Evolutionary conservation across 2,888 invertebrate species (phyloP).

Genomic region (Mesopsocus fuscifrons): DNA sequence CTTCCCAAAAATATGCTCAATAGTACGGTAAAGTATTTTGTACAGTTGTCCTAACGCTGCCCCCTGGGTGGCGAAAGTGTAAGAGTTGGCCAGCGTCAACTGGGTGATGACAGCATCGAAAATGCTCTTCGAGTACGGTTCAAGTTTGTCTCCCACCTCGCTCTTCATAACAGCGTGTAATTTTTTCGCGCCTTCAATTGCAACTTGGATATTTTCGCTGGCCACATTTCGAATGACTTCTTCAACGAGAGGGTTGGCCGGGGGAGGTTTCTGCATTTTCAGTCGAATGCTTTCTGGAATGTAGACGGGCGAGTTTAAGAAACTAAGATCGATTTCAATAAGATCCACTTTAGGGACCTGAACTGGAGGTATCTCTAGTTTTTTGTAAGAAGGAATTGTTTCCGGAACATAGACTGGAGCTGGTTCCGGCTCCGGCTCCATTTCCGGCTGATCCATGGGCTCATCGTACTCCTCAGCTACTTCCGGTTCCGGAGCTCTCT

Average conservation of each 20-base stretch:
- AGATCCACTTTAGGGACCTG: conserved; percentile 10
- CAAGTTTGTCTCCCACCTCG: neutral
- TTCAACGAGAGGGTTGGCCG: neutral
- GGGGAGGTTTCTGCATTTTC: neutral
- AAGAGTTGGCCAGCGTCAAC: neutral
- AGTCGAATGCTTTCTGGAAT: conserved; percentile 1
- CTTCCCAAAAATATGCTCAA: conserved; percentile 9
- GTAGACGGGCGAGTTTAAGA: conserved; percentile 9
- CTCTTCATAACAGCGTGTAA: conserved; percentile 69
- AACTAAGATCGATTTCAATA: conserved; percentile 17
- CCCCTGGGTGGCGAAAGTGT: neutral
- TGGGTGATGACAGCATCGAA: neutral
- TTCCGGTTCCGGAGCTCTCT: conserved; percentile 23
- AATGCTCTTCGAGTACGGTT: neutral
- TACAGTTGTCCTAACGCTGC: neutral
- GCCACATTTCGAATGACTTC: conserved; percentile 27
- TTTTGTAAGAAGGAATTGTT: conserved; percentile 6
- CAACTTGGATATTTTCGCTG: conserved; percentile 56
- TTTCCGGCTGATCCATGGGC: conserved; percentile 20
- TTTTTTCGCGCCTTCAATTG: conserved; percentile 86
- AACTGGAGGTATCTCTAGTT: conserved; percentile 8
- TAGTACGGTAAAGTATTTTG: conserved; percentile 2
- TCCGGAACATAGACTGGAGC: too few relatives aligned
- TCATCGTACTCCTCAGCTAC: conserved; percentile 20
- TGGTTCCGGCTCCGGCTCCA: conserved; percentile 19